Conservation (phyloP, 2,797 vertebrate species). For the Gadopsis bispinosus region DNA sequence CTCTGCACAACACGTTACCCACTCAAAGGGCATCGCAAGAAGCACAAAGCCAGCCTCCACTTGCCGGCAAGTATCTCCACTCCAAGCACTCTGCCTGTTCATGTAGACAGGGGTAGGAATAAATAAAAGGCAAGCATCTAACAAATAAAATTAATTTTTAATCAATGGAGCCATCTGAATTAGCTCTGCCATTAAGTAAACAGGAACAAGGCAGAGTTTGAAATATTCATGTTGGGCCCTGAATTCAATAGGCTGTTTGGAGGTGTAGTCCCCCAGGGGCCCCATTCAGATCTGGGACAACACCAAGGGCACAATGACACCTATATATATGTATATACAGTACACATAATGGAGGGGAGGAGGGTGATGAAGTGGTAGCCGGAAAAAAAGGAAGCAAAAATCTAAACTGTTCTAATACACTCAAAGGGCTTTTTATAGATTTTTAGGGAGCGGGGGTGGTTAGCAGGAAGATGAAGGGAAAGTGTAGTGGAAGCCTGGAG, state of each 20-base stretch:
- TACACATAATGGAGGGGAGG: conserved; percentile 26
- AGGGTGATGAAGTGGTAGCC: conserved; percentile 16
- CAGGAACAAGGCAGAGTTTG: conserved; percentile 75
- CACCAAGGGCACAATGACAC: conserved; percentile 44
- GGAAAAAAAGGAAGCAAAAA: conserved; percentile 30
- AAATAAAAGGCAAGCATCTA: conserved; percentile 76
- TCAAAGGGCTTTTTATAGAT: conserved; percentile 59
- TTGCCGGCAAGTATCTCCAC: conserved; percentile 43
- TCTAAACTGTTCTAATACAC: conserved; percentile 37
- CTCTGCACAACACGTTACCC: conserved; percentile 30
- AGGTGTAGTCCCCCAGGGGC: conserved; percentile 66
- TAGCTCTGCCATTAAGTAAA: conserved; percentile 82
- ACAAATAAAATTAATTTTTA: conserved; percentile 84
- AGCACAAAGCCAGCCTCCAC: conserved; percentile 52
- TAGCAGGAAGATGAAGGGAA: conserved; percentile 56
- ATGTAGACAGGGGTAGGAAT: conserved; percentile 68
- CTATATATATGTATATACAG: conserved; percentile 10
- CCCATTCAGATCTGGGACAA: conserved; percentile 74
- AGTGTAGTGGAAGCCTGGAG: conserved; percentile 47
- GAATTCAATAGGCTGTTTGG: conserved; percentile 72
- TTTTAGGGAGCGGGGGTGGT: conserved; percentile 46
- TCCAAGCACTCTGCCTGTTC: conserved; percentile 50
- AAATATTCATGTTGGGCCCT: conserved; percentile 82
- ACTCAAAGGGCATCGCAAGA: conserved; percentile 41
- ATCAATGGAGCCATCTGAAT: conserved; percentile 79